phyloP scores from a whole-genome alignment of 2,888 invertebrate species.

The Drosophila fungiperda region DNA sequence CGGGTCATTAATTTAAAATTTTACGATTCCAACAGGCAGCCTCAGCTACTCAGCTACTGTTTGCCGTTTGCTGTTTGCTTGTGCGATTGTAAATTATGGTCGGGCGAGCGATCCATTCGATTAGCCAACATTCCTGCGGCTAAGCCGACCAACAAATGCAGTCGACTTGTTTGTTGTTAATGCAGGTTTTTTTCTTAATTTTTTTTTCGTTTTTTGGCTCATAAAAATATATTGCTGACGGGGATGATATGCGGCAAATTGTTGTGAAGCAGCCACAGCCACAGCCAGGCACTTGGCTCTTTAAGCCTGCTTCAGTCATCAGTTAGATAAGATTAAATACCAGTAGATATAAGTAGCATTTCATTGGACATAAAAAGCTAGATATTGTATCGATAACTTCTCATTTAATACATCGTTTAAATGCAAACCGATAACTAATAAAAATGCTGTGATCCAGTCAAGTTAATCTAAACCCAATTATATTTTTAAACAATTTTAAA shows the following conservation, averaged over 20 bases:
- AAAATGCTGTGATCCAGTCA: no score
- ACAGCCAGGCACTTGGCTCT: conserved; percentile 59
- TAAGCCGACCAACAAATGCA: conserved; percentile 21
- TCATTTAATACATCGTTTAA: background rate
- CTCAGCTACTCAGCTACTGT: conserved; percentile 62
- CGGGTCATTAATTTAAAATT: conserved; percentile 83
- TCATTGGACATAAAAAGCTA: background rate
- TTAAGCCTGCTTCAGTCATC: conserved; percentile 25
- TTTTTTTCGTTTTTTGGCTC: conserved; percentile 27
- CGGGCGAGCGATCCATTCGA: conserved; percentile 58
- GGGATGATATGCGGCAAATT: conserved; percentile 61
- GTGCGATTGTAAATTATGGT: conserved; percentile 83
- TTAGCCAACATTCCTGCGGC: conserved; percentile 61
- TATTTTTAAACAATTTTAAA: no score
- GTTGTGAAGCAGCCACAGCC: conserved; percentile 62
- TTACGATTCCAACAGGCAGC: conserved; percentile 73
- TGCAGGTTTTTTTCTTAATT: conserved; percentile 18
- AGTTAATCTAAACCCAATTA: no score
- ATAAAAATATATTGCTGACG: conserved; percentile 57
- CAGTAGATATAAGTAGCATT: background rate
- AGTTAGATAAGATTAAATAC: background rate
- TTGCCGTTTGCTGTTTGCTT: conserved; percentile 50
- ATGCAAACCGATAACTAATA: background rate
- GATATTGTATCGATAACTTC: background rate
- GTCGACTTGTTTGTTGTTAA: conserved; percentile 37